Evolutionary conservation across 2,797 vertebrate genomes (phyloP), one percentile per base, ranked within the genome.

Genomic region (Liasis olivaceus): DNA sequence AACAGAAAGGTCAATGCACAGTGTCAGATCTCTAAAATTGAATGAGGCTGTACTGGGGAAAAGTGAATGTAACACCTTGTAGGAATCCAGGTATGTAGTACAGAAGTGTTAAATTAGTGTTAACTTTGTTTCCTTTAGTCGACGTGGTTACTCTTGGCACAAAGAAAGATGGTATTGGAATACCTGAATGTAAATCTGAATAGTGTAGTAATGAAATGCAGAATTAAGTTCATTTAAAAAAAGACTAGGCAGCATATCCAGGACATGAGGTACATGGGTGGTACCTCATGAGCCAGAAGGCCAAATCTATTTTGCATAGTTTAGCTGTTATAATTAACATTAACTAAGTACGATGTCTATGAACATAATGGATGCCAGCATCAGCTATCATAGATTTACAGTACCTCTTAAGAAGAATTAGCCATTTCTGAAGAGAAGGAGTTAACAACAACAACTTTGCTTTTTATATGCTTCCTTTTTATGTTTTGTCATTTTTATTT

Each of bases 1-100:
- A 90, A 88, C 4, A 12, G 47, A 72, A 89, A 85, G 95, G 95
- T 95, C 96, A 93, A 85, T 77, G 89, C 90, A 81, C 95, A 97
- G 96, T 95, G 95, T 96, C 96, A 96, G 95, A 91, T 69, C 94
- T 94, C 94, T 94, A 95, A 96, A 96, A 89, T 81, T 97, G 92
- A 95, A 96, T 96, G 86, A 95, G 92, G 92, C 96, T 94, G 91
- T 95, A 66, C 66, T 92, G 81, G 20, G 90, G 91, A 87, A 92
- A 85, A 95, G 86, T 88, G 81, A 58, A 93, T 95, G 93, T 4
- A 58, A 77, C 94, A 95, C 81, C 93, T 94, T 93, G 17, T 47
- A 94, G 96, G 93, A 96, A 96, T 90, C 88, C 91, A 96, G 93
- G 85, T 89, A 93, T 93, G 31, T 94, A 92, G 91, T 93, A 85